phyloP scores from a whole-genome alignment of 1,140 invertebrate species.

The Melitaea cinxia region DNA sequence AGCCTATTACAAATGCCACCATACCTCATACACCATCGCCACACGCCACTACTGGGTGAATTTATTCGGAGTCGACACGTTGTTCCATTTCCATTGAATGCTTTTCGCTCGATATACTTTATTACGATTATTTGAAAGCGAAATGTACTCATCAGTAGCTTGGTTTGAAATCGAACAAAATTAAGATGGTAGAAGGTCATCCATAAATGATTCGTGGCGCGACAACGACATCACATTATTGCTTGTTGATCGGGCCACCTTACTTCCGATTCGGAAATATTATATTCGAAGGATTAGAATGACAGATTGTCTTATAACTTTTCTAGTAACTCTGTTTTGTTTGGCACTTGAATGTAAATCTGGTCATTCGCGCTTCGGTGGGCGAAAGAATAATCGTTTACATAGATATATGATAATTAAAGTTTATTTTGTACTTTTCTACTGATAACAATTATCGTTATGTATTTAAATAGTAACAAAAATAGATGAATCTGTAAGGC shows the following conservation, averaged over 20 bases:
- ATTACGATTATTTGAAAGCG: constrained; percentile 46
- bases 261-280: constrained; percentile 81
- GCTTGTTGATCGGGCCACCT: constrained; percentile 73
- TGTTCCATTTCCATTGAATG: constrained; percentile 68
- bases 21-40: constrained; percentile 69
- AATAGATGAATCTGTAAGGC: constrained; percentile 33
- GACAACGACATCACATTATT: constrained; percentile 76
- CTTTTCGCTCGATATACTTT: constrained; percentile 42
- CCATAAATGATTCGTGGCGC: constrained; percentile 75
- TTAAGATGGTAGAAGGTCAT: constrained; percentile 56
- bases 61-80: constrained; percentile 49
- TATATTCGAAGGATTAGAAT: constrained; percentile 70
- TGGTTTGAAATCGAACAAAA: constrained; percentile 32
- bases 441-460: not conserved
- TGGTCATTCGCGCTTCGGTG: constrained; percentile 47
- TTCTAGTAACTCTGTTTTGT: constrained; percentile 61
- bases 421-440: not conserved
- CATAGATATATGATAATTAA: not conserved
- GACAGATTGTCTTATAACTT: constrained; percentile 65
- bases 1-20: constrained; percentile 78
- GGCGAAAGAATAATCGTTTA: constrained; percentile 17
- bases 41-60: constrained; percentile 51
- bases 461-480: not conserved
- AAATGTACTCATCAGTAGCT: constrained; percentile 51
- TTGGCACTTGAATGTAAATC: constrained; percentile 54